Evolutionary conservation across 2,797 vertebrate species (phyloP).

Genomic region (Sebastes vulpes): DNA sequence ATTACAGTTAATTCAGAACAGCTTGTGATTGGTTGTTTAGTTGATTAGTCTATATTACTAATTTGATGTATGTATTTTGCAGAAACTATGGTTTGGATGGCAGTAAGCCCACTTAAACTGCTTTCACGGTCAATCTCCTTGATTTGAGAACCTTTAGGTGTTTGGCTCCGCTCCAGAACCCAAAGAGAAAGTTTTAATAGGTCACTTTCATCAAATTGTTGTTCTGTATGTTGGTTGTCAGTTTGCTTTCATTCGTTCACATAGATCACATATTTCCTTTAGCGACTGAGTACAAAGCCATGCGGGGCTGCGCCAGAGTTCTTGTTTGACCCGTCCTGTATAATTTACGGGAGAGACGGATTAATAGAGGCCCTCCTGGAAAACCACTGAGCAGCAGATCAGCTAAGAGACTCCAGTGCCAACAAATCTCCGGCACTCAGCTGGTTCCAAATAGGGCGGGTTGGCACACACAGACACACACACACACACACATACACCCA

Average conservation of each 20-base stretch:
- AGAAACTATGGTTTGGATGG: rapidly evolving
- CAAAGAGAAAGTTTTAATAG: too few relatives aligned
- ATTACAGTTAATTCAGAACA: too few relatives aligned
- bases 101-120: too few relatives aligned
- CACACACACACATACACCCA: slow-evolving; percentile 4
- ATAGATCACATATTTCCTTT: slow-evolving; percentile 31
- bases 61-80: too few relatives aligned
- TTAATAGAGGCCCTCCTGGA: slow-evolving; percentile 77
- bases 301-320: slow-evolving; percentile 11
- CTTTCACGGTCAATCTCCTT: too few relatives aligned
- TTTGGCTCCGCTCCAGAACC: too few relatives aligned
- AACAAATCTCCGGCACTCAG: slow-evolving; percentile 76
- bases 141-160: too few relatives aligned
- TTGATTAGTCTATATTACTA: too few relatives aligned
- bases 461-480: slow-evolving; percentile 38
- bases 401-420: slow-evolving; percentile 62
- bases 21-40: too few relatives aligned
- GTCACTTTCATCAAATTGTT: background rate
- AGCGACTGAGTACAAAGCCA: slow-evolving; percentile 14
- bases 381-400: slow-evolving; percentile 76
- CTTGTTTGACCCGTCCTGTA: slow-evolving; percentile 60
- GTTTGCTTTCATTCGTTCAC: slow-evolving; percentile 5
- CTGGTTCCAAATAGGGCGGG: slow-evolving; percentile 67
- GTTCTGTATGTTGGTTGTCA: background rate
- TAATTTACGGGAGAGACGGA: slow-evolving; percentile 67